These are phyloP conservation scores for Enteromius thamalakanensis DNA, from an alignment of 2,797 vertebrate genomes.

Conservation along the genomic window DNA sequence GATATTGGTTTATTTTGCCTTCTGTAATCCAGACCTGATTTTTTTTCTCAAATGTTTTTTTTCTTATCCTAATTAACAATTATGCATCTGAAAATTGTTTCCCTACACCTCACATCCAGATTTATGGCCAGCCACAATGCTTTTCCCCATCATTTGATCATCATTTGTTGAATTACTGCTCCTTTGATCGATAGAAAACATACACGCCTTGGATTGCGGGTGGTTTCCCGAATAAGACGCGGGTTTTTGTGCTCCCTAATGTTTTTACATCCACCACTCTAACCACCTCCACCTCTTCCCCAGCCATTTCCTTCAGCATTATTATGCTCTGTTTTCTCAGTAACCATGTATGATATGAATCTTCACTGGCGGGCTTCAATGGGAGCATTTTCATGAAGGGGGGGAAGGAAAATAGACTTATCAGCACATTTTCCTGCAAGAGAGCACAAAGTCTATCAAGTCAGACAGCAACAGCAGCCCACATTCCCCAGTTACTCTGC, in stretches of 20 bases:
- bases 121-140: neutral
- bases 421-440: slow-evolving; percentile 55
- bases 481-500: slow-evolving; percentile 26
- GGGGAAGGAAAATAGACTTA: slow-evolving; percentile 42
- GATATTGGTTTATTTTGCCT: neutral
- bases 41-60: no score
- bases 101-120: neutral
- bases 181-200: neutral
- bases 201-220: neutral
- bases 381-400: slow-evolving; percentile 51
- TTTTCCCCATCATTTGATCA: neutral
- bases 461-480: slow-evolving; percentile 38
- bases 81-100: neutral
- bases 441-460: slow-evolving; percentile 60
- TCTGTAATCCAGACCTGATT: neutral
- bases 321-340: slow-evolving; percentile 45
- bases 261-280: slow-evolving; percentile 33
- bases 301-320: slow-evolving; percentile 46
- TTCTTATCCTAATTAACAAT: neutral
- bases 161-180: neutral
- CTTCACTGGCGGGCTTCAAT: slow-evolving; percentile 55
- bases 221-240: neutral
- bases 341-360: slow-evolving; percentile 50
- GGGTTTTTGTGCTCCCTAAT: neutral
- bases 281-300: slow-evolving; percentile 47